phyloP scores from a whole-genome alignment of 2,888 invertebrate genomes.

The Monoplex corrugatus region DNA sequence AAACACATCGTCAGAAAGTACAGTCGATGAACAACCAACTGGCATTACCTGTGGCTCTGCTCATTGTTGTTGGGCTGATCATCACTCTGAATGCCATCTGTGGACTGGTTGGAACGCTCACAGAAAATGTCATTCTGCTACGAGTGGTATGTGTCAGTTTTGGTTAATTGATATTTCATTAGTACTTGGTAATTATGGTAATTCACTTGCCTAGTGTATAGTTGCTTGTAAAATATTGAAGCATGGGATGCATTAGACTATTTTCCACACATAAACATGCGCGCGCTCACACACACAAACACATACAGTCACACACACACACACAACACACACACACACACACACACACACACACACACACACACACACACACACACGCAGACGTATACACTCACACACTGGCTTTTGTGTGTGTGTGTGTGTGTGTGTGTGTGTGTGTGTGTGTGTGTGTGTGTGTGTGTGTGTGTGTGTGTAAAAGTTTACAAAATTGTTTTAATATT shows the following conservation, averaged over 20 bases:
- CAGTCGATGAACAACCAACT: slow-evolving; percentile 71
- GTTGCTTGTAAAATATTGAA: no score
- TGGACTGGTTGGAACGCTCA: slow-evolving; percentile 72
- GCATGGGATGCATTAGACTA: no score
- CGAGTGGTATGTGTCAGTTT: slow-evolving; percentile 71
- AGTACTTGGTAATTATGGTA: background rate
- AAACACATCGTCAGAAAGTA: slow-evolving; percentile 68
- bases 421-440: no score
- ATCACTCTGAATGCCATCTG: slow-evolving; percentile 73
- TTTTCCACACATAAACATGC: no score
- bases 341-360: no score
- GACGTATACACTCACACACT: background rate
- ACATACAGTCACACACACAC: no score
- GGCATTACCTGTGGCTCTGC: slow-evolving; percentile 72
- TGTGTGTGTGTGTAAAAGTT: no score
- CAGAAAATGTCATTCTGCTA: slow-evolving; percentile 73
- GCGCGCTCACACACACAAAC: no score
- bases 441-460: background rate
- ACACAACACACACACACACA: no score
- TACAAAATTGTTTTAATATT: background rate
- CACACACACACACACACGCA: no score
- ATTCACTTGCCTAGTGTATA: background rate
- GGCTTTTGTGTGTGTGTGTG: background rate
- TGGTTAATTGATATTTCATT: background rate
- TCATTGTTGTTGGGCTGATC: slow-evolving; percentile 73